phyloP scores from a whole-genome alignment of 1,140 invertebrate species.

The Thaumatotibia leucotreta region DNA sequence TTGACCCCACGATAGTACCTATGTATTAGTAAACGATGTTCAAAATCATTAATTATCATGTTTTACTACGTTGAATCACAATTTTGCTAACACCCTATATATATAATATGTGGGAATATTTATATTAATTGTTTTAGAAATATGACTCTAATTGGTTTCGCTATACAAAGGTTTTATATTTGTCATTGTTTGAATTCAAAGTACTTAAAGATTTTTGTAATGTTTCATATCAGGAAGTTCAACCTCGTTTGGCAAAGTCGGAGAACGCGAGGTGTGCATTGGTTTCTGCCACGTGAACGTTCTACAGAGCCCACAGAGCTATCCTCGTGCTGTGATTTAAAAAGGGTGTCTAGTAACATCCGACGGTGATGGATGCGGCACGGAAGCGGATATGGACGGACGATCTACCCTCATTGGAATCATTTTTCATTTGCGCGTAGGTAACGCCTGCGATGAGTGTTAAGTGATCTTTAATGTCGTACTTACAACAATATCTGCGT shows the following conservation, averaged over 20 bases:
- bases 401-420: conserved; percentile 37
- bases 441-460: conserved; percentile 7
- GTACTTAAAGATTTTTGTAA: too few species aligned
- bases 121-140: too few species aligned
- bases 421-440: conserved; percentile 34
- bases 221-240: too few species aligned
- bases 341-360: conserved; percentile 38
- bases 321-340: conserved; percentile 30
- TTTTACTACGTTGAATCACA: too few species aligned
- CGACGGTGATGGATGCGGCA: conserved; percentile 39
- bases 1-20: too few species aligned
- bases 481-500: background rate
- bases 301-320: background rate
- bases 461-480: conserved; percentile 15
- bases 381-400: conserved; percentile 40
- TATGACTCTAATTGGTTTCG: too few species aligned
- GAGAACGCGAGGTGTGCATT: background rate
- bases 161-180: too few species aligned
- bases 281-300: background rate
- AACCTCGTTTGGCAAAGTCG: background rate
- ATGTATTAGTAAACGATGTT: too few species aligned
- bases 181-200: too few species aligned
- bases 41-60: too few species aligned
- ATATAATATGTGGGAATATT: too few species aligned
- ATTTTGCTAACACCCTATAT: too few species aligned